phyloP scores from a whole-genome alignment of 2,888 invertebrate genomes.

The Halocaridina rubra region DNA sequence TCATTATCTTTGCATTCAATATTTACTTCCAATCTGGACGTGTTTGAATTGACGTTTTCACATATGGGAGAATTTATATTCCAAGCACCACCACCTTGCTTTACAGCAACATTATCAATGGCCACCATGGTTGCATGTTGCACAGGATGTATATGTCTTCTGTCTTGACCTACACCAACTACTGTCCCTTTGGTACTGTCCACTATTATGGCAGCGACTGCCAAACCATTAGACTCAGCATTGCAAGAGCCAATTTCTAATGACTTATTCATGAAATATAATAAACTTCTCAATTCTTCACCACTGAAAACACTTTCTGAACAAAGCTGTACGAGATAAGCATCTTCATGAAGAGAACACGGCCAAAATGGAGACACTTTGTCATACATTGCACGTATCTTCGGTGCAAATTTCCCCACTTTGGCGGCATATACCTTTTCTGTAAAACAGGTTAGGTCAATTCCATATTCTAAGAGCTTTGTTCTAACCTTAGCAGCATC shows the following conservation, averaged over 20 bases:
- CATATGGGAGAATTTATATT: constrained; percentile 59
- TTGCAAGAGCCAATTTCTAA: not conserved
- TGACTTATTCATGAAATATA: constrained; percentile 33
- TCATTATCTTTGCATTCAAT: too few relatives aligned
- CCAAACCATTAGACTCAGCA: not conserved
- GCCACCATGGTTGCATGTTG: constrained; percentile 88
- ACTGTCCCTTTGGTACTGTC: constrained; percentile 79
- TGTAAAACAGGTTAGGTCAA: constrained; percentile 4
- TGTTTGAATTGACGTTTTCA: not conserved
- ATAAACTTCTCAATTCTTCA: constrained; percentile 10
- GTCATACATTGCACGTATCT: constrained; percentile 77
- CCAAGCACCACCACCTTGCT: constrained; percentile 83
- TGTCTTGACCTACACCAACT: constrained; percentile 75
- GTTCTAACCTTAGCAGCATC: not conserved
- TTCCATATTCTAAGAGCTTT: not conserved
- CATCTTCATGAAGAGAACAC: constrained; percentile 85
- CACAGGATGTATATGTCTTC: constrained; percentile 74
- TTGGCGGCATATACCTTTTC: not conserved
- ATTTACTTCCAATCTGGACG: not conserved
- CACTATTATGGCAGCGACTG: constrained; percentile 75
- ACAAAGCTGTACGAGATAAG: constrained; percentile 77
- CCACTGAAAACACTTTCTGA: constrained; percentile 65
- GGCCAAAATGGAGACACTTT: constrained; percentile 79
- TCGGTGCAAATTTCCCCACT: constrained; percentile 76
- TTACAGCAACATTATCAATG: constrained; percentile 84